Evolutionary conservation across 2,888 invertebrate genomes (phyloP), one percentile per base, ranked within the genome.

Genomic region (Parnassius orleans): DNA sequence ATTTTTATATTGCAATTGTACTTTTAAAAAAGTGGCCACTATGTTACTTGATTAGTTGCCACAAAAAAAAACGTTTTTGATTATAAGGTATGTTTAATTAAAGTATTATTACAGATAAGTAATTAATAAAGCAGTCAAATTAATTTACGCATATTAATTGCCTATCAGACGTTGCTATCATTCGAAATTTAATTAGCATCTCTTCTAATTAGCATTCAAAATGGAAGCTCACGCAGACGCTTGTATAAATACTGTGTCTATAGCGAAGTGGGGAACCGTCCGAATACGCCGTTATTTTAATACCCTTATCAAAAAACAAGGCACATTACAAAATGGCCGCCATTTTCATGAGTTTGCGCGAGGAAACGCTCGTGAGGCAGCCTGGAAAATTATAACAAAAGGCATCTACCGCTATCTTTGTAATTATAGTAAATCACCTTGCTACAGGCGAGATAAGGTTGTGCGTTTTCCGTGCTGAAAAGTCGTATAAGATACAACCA

Each of bases 361-460:
- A 86, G 86, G 86, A 89, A 89, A 81, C 80, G 84, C 80, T 86
- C 86, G 86, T 84, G 86, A 85, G 83, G 83, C 84, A 80, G 87
- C 86, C 90, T 86, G 89, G 87, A 90, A 91, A 91, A 90, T 91
- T 90, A 90, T 90, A 90, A 90, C 90, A 91, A 91, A 89, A 90
- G 90, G 89, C 90, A 87, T 89, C 90, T 84, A 87, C 86, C 89
- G 91, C 91, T 92, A 92, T 92, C 92, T 92, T 87, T 90, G 90
- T 92, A 92, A 92, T 92, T 92, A 92, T 90, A 88, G 88, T 90
- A 90, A 90, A 90, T 90, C 90, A 90, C 90, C 90, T 90, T 87
- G 87, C 90, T 87, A 90, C 85, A 85, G 86, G 83, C 87, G 77
- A 90, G 91, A 91, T 91, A 91, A 90, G 86, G 79, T 84, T 80